phyloP scores from a whole-genome alignment of 2,888 invertebrate species.

The Nysson spinosus region DNA sequence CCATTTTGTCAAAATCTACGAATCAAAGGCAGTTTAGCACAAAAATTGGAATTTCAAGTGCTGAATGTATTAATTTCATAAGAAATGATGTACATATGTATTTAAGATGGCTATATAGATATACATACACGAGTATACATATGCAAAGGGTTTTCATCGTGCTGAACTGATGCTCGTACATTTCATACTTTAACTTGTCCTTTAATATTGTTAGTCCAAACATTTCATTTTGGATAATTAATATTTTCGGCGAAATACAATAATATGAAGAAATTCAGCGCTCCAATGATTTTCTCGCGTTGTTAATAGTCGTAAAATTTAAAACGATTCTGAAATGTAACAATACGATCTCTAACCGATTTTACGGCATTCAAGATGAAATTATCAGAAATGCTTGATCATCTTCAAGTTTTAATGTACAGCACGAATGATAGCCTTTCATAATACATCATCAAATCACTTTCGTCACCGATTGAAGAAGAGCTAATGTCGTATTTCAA shows the following conservation, averaged over 20 bases:
- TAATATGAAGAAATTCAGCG: too few species aligned
- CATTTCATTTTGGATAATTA: too few species aligned
- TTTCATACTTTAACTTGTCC: constrained; percentile 33
- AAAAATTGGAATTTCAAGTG: constrained; percentile 32
- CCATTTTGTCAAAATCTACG: constrained; percentile 28
- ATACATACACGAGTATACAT: constrained; percentile 12
- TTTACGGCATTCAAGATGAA: too few species aligned
- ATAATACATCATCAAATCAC: constrained; percentile 7
- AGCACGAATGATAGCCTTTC: constrained; percentile 37
- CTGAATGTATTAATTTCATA: constrained; percentile 50
- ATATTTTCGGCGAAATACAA: too few species aligned
- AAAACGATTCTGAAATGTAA: too few species aligned
- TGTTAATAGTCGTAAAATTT: too few species aligned
- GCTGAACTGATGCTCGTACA: constrained; percentile 35
- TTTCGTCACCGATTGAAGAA: constrained; percentile 26
- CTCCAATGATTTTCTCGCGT: too few species aligned
- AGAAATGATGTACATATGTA: constrained; percentile 58
- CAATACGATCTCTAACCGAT: too few species aligned
- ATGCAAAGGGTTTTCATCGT: constrained; percentile 39
- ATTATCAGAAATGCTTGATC: neutral
- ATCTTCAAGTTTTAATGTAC: constrained; percentile 1
- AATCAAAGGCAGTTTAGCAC: constrained; percentile 24
- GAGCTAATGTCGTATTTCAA: constrained; percentile 6
- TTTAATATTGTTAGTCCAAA: constrained; percentile 5
- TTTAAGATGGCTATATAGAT: constrained; percentile 47